Evolutionary conservation across 2,888 invertebrate species (phyloP).

Genomic region (Fragum sueziense): DNA sequence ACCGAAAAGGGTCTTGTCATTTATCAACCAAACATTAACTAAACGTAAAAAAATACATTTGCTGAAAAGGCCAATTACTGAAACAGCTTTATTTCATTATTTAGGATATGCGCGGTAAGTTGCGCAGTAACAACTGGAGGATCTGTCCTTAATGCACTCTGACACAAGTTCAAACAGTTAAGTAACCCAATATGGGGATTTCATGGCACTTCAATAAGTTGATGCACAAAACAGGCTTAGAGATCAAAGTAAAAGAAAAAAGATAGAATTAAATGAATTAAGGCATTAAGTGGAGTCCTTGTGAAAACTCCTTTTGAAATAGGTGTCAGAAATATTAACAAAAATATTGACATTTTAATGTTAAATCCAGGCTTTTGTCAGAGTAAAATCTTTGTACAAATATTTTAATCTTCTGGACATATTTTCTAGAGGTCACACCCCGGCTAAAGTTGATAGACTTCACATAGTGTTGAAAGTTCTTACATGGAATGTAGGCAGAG

Average conservation of each 20-base stretch:
- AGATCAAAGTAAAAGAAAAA: slow-evolving; percentile 9
- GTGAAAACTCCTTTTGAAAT: slow-evolving; percentile 11
- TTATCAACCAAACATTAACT: no score
- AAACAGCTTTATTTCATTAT: no score
- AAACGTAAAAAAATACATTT: no score
- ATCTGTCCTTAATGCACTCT: not conserved
- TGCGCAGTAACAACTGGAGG: no score
- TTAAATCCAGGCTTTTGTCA: slow-evolving; percentile 20
- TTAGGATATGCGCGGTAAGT: no score
- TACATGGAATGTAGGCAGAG: not conserved
- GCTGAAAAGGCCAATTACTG: no score
- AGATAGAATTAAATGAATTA: slow-evolving; percentile 14
- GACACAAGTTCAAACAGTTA: not conserved
- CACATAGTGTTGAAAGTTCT: not conserved
- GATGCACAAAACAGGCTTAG: not conserved
- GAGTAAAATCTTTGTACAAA: slow-evolving; percentile 12
- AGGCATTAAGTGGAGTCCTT: slow-evolving; percentile 6
- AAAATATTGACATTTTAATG: slow-evolving; percentile 12
- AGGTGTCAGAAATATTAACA: slow-evolving; percentile 25
- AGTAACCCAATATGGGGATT: not conserved
- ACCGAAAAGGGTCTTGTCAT: no score
- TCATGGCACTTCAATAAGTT: no score
- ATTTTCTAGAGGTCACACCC: slow-evolving; percentile 9
- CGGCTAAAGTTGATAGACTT: slow-evolving; percentile 6
- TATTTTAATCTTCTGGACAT: slow-evolving; percentile 12